Conservation (phyloP, 1,140 invertebrate species). For the Drosophila kikkawai region DNA sequence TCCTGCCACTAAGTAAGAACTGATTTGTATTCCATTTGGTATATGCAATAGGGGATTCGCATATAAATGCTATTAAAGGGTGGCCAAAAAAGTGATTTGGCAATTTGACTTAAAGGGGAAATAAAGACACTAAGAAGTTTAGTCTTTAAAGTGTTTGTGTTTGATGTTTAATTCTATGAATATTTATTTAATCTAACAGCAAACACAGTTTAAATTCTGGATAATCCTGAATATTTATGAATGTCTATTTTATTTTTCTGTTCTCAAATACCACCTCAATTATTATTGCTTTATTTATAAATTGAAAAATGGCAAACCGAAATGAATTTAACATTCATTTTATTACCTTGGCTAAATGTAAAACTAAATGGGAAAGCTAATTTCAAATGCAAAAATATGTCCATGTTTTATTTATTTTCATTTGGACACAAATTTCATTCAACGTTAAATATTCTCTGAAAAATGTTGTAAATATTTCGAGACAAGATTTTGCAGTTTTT, state of each 20-base stretch:
- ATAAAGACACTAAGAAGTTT: background rate
- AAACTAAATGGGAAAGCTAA: background rate
- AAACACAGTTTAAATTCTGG: background rate
- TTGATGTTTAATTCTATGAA: background rate
- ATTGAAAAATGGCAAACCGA: constrained; percentile 1
- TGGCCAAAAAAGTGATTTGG: background rate
- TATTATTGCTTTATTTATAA: background rate
- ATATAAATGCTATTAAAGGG: constrained; percentile 12
- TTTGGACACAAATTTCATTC: background rate
- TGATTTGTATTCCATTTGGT: constrained; percentile 54
- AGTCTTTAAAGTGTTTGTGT: background rate
- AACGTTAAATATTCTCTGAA: background rate
- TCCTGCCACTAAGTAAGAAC: constrained; percentile 32
- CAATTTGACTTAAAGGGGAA: background rate
- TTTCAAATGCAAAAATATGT: constrained; percentile 9
- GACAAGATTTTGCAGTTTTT: background rate
- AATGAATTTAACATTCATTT: constrained; percentile 6
- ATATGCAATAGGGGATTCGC: constrained; percentile 2
- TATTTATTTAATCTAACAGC: background rate
- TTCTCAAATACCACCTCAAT: background rate
- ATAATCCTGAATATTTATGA: background rate
- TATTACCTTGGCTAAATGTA: background rate
- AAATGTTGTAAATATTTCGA: background rate
- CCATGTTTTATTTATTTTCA: background rate
- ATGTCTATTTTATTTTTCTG: background rate